Percentiles rank a stretch among this genome's conserved stretches.
Evolutionary conservation across 1,140 invertebrate species (phyloP).

Genomic region (Heliconius himera): DNA sequence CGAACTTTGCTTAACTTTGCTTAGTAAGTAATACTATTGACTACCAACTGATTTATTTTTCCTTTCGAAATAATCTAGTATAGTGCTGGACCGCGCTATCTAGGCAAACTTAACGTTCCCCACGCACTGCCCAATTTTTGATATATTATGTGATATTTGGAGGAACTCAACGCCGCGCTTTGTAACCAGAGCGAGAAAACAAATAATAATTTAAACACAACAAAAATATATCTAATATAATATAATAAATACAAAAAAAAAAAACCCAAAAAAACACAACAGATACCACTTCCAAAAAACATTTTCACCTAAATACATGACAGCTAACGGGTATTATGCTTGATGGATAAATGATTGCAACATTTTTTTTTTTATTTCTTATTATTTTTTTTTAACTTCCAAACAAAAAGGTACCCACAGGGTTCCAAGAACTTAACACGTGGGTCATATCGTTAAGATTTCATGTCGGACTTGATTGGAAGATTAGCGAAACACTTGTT

Average conservation of each 20-base stretch:
- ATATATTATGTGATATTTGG: too few species aligned
- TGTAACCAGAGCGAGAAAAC: too few species aligned
- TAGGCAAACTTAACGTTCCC: too few species aligned
- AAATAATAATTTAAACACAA: too few species aligned
- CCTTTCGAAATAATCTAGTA: too few species aligned
- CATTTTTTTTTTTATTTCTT: conserved; percentile 35
- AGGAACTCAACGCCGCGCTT: too few species aligned
- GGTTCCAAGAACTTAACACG: neutral
- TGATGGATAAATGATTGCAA: conserved; percentile 66
- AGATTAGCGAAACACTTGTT: neutral
- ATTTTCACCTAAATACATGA: conserved; percentile 30
- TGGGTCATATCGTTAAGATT: conserved; percentile 3
- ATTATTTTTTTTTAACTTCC: neutral
- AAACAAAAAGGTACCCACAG: neutral
- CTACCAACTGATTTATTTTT: too few species aligned
- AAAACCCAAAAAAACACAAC: neutral
- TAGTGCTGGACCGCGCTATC: too few species aligned
- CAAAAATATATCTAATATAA: too few species aligned
- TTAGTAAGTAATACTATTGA: too few species aligned
- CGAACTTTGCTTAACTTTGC: too few species aligned
- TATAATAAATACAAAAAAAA: neutral
- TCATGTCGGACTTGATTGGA: neutral
- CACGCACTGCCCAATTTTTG: too few species aligned
- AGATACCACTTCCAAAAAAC: neutral
- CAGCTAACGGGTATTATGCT: conserved; percentile 54